Evolutionary conservation across 1,140 invertebrate species (phyloP), one percentile per base, ranked within the genome.

Genomic region (Subanguina moxae): DNA sequence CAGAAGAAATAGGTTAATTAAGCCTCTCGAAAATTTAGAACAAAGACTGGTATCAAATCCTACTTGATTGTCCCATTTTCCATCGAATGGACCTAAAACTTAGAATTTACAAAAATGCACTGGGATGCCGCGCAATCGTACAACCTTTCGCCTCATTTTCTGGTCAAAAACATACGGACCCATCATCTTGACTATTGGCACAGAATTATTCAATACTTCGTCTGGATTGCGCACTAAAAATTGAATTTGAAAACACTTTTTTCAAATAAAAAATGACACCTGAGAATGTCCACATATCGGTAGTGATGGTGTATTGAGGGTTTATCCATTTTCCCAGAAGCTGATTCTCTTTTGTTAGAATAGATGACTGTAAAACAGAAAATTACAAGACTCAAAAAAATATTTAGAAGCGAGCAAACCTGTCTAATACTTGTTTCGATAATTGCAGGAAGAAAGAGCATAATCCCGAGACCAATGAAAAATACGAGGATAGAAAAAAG

Each of bases 91-190:
- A 78, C 64, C 66, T 76, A 46, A 62, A 72, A 72, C 45, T 13
- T 25, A 7, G 3, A 45, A 64, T 9, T 64, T n/a, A 8, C 5
- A 30, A 27, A 67, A 65, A 67, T 27, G 5, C 62, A 25, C 42
- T 52, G 11, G 28, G 13, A 13, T 62, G 21, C n/a, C 45, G 45
- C 11, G n/a, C 17, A 38, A 64, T 23, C 21, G n/a, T 21, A 3
- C 42, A 64, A 65, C 58, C 58, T 27, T 64, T 28, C 70, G 45
- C 38, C 43, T 72, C 25, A 66, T 45, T 7, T 28, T 64, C 57
- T 81, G 77, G 66, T 81, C 78, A 58, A 81, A 81, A 46, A 76
- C 72, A 64, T 81, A 81, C 5, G 79, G 79, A 3, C 79, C 79
- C 13, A 59, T 62, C 25, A 43, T 58, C 15, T 67, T 70, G 17